A percentile compares a stretch with the other conserved stretches of the same genome.
Evolutionary conservation across 2,888 invertebrate genomes (phyloP).

Genomic region (Eupeodes luniger): DNA sequence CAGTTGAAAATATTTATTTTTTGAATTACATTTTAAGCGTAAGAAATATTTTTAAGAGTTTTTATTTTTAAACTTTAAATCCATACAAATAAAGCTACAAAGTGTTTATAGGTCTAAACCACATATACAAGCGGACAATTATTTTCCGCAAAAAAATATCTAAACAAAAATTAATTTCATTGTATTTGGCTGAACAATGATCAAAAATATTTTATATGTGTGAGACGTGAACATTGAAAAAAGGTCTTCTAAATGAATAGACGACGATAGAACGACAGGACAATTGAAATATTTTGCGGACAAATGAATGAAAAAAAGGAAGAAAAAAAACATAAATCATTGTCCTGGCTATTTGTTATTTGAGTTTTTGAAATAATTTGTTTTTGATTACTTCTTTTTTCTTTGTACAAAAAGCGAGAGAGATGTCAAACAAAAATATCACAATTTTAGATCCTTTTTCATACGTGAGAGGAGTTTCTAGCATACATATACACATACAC

Average conservation of each 20-base stretch:
- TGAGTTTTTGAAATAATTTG: slow-evolving; percentile 47
- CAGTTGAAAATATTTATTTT: background rate
- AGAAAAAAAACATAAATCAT: slow-evolving; percentile 12
- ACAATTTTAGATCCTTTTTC: no score
- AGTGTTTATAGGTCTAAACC: no score
- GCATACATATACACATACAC: no score
- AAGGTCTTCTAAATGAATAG: background rate
- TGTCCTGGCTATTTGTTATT: slow-evolving; percentile 23
- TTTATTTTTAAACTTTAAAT: no score
- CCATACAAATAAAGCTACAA: no score
- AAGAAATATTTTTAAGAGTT: no score
- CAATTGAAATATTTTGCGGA: slow-evolving; percentile 59
- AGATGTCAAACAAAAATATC: background rate
- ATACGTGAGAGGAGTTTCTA: no score
- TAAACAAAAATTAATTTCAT: slow-evolving; percentile 18
- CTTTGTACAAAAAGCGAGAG: no score
- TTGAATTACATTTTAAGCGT: no score
- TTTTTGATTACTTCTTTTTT: background rate
- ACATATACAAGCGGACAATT: background rate
- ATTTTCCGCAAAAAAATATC: slow-evolving; percentile 19
- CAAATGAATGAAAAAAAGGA: background rate
- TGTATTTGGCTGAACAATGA: slow-evolving; percentile 16
- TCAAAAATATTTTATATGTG: background rate
- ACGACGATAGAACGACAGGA: slow-evolving; percentile 3
- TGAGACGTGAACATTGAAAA: background rate